Percentiles rank a stretch among this genome's conserved stretches.
These are phyloP conservation scores for Dilophus febrilis DNA, from an alignment of 2,888 invertebrate species.

Conservation along the genomic window DNA sequence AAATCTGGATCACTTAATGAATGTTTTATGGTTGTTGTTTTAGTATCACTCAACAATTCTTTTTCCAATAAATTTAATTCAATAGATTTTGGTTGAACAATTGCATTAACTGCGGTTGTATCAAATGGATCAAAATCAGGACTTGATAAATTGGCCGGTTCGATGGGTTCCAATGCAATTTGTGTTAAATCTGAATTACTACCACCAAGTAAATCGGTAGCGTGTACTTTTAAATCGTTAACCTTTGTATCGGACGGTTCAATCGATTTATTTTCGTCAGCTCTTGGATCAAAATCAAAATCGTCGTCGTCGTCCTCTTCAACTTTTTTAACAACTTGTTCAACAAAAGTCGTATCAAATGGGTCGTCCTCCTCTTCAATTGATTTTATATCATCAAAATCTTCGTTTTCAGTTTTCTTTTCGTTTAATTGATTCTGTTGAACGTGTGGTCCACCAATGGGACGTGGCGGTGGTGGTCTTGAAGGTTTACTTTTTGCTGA, in stretches of 20 bases:
- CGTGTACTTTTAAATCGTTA: too few relatives aligned
- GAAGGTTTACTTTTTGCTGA: conserved; percentile 11
- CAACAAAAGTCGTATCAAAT: conserved; percentile 71
- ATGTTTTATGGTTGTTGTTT: conserved; percentile 26
- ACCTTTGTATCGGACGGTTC: conserved; percentile 12
- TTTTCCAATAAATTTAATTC: conserved; percentile 64
- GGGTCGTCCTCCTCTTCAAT: conserved; percentile 46
- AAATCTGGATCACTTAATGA: conserved; percentile 61
- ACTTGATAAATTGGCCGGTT: conserved; percentile 39
- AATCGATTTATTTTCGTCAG: conserved; percentile 33
- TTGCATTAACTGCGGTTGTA: conserved; percentile 55
- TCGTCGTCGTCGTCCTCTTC: conserved; percentile 24
- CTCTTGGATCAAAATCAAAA: conserved; percentile 40
- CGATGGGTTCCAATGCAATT: conserved; percentile 39
- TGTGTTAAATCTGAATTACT: conserved; percentile 59
- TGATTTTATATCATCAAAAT: conserved; percentile 32
- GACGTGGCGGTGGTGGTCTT: conserved; percentile 27
- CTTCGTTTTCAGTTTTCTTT: conserved; percentile 17
- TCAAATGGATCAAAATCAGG: conserved; percentile 69
- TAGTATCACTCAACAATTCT: conserved; percentile 45
- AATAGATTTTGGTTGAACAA: conserved; percentile 56
- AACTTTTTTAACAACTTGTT: conserved; percentile 41
- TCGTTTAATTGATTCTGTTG: conserved; percentile 15
- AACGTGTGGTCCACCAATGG: conserved; percentile 19
- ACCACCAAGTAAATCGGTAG: conserved; percentile 53